Base-by-base conservation (phyloP, 1,140 invertebrate genomes). In the Phymastichus coffea region DNA sequence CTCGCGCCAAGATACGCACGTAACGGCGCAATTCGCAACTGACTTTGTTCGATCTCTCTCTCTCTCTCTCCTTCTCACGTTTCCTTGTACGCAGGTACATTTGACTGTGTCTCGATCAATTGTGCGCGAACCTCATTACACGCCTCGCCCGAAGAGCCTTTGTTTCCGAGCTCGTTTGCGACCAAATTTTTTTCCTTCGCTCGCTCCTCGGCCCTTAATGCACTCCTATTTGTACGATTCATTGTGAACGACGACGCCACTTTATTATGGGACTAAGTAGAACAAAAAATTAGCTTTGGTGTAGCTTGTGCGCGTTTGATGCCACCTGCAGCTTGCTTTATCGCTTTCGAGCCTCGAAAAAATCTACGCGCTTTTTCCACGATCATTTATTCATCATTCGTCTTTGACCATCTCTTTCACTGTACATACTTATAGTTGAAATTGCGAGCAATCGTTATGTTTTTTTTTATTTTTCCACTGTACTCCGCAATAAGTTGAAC, bases 61-160 rank as follows among this genome's bases (percentile, higher is more conserved):
- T 33, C 10, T 47, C 40, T 23, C 15, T 30, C 46, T n/a, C 38
- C 20, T 12, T n/a, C 6, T 22, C 23, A n/a, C 12, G 1, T 12
- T 3, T n/a, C 10, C 7, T 40, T n/a, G n/a, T n/a, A 14, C 19
- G 22, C 22, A 22, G 20, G 17, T 19, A 20, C 38, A n/a, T 14
- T 19, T 26, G 7, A 6, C 37, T 52, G 0, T 26, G 37, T 2
- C 12, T 40, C 23, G 12, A 14, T 2, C 35, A 19, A n/a, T 53
- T 17, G n/a, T n/a, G n/a, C n/a, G 23, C 4, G n/a, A 22, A 22
- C 43, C 23, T 56, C 54, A 48, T 40, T 57, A 57, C 54, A 23
- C 35, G 2, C n/a, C 10, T 51, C 19, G 26, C 30, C 3, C 20
- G 17, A 35, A 35, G 38, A 12, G 9, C 28, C 41, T 55, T 47